Base-by-base conservation (phyloP, 2,888 invertebrate species). In the Dusona sp. region DNA sequence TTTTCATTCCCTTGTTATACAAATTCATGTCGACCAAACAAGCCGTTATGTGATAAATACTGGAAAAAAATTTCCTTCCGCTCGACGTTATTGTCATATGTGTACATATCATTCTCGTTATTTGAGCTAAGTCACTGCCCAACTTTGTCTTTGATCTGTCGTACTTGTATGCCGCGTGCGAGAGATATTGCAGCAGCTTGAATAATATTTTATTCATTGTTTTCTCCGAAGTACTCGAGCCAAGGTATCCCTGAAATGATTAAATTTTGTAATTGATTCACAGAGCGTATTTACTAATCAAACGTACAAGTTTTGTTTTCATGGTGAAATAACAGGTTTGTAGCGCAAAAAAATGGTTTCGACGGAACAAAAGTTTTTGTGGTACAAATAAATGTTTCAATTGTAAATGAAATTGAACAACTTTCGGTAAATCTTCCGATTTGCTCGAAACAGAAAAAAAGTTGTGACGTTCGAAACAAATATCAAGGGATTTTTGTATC, bases 21-120 rank as follows among this genome's bases (percentile, higher is more conserved):
- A 90, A 57, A 29, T 86, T 16, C 81, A 90, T 89, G 3, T 86
- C 84, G 0, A 93, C 70, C 19, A 93, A 85, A 77, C 90, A 92
- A 16, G 87, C 86, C 8, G 89, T 72, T 42, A 94, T 90, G 83
- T 91, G 92, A 74, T 90, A 94, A 2, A 94, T 42, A n/a, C 90
- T 88, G 7, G 89, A 90, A 22, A 90, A 88, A 82, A 90, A 92
- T 65, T 91, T 91, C 4, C 88, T 84, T n/a, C 79, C 51, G 73
- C 91, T 89, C 36, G 89, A 88, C n/a, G 92, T 80, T 9, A 80
- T 42, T 19, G 81, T 84, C 42, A 92, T 68, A 8, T 83, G 68
- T 3, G 88, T 85, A 79, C 92, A 92, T 11, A 93, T 79, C 0
- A 82, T 73, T 16, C 67, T 74, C 4, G 91, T 83, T 68, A 93